Conservation (phyloP, 2,888 invertebrate species). For the Tipula confusa region DNA sequence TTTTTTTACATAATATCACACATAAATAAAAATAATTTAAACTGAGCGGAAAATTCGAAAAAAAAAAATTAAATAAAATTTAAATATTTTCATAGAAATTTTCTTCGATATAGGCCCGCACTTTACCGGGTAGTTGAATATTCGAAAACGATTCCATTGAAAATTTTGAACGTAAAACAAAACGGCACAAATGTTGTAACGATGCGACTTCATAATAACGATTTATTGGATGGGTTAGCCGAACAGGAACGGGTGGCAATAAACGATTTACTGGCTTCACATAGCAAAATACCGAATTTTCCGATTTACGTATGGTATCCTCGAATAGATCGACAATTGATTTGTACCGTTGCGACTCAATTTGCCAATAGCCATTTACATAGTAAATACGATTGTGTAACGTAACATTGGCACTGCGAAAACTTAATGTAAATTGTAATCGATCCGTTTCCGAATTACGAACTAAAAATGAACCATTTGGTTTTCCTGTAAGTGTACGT, state of each 20-base stretch:
- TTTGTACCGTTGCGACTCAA: constrained; percentile 46
- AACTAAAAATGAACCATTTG: constrained; percentile 73
- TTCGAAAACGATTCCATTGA: constrained; percentile 64
- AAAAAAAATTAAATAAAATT: neutral
- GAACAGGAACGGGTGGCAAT: constrained; percentile 67
- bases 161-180: constrained; percentile 65
- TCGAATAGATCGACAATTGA: constrained; percentile 69
- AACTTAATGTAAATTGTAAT: constrained; percentile 68
- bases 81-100: constrained; percentile 35
- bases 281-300: constrained; percentile 65
- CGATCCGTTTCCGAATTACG: constrained; percentile 70
- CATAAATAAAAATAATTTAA: constrained; percentile 25
- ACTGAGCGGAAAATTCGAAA: neutral
- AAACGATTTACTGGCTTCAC: constrained; percentile 62
- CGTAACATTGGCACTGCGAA: constrained; percentile 64
- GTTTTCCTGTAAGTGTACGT: constrained; percentile 60
- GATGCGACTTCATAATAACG: constrained; percentile 67
- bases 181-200: constrained; percentile 68
- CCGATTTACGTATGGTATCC: constrained; percentile 65
- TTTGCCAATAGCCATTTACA: constrained; percentile 52
- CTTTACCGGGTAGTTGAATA: constrained; percentile 59
- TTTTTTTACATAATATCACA: neutral
- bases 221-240: constrained; percentile 69
- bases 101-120: constrained; percentile 55
- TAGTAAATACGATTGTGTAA: constrained; percentile 72